Base-by-base conservation (phyloP, 2,888 invertebrate genomes). In the Antheraea yamamai region DNA sequence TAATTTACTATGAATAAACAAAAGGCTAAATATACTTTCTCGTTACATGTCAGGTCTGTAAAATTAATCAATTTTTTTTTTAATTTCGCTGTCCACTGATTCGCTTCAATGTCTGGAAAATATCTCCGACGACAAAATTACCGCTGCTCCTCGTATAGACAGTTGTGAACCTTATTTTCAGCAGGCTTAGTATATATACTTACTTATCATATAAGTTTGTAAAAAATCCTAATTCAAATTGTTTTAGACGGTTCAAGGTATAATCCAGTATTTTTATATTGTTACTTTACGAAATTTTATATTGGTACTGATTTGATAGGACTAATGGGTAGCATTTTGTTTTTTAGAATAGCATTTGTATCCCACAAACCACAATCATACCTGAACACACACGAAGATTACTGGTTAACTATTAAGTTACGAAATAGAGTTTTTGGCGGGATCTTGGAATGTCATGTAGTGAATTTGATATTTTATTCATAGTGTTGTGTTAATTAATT, bases 21-120 rank as follows among this genome's bases (percentile, higher is more conserved):
- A 66, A 66, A 66, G 30, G 8, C 64, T 66, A 66, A 30, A 30
- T 61, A 61, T 61, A 66, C 30, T 14, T 30, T 66, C 64, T 30
- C 26, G 16, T 26, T 66, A 30, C 30, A 26, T 66, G 64, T 26
- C 30, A 66, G 16, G 14, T 30, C 26, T 30, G 64, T 26, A 30
- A 66, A 64, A 64, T 26, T 64, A 64, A 26, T 26, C 2, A n/a
- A 58, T 64, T 26, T 66, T 30, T 66, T n/a, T 66, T 16, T 66
- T 66, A 66, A 66, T 66, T 66, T 66, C 64, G 64, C 64, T 66
- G 30, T 30, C 64, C 64, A 66, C 64, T 66, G 64, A 30, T 66
- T 66, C 64, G 30, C 10, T 66, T 66, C 3, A 30, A 14, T 12
- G 26, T 66, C 64, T 66, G 64, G 64, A 26, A 66, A 66, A 66